phyloP scores from a whole-genome alignment of 2,888 invertebrate species.

The Diplolepis rosae region DNA sequence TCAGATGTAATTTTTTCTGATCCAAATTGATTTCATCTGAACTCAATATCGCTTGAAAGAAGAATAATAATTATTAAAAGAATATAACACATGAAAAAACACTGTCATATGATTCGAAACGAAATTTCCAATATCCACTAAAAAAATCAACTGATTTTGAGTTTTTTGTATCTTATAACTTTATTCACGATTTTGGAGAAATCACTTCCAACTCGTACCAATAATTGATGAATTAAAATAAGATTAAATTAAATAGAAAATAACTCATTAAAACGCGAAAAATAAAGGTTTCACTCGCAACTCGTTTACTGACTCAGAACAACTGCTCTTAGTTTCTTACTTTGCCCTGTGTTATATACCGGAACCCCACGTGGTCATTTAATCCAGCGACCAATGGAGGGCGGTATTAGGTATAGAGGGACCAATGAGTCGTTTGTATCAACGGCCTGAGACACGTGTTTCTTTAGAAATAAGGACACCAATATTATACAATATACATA shows the following conservation, averaged over 20 bases:
- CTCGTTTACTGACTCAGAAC: constrained; percentile 58
- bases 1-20: not conserved
- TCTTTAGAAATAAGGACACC: constrained; percentile 67
- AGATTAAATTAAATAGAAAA: not conserved
- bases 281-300: constrained; percentile 36
- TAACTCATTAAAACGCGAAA: not conserved
- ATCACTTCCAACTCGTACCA: not conserved
- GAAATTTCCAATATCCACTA: not conserved
- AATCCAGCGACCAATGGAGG: constrained; percentile 68
- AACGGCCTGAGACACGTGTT: constrained; percentile 62
- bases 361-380: constrained; percentile 71
- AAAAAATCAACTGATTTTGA: not conserved
- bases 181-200: not conserved
- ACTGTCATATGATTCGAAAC: not conserved
- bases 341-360: constrained; percentile 71
- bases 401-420: constrained; percentile 48
- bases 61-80: not conserved
- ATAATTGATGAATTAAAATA: not conserved
- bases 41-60: not conserved
- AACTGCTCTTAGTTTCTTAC: constrained; percentile 68
- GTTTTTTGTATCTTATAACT: not conserved
- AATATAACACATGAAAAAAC: not conserved
- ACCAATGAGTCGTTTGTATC: constrained; percentile 61
- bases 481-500: constrained; percentile 52
- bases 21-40: not conserved